These are phyloP conservation scores for Orius laevigatus DNA, from an alignment of 1,140 invertebrate genomes.

Conservation along the genomic window DNA sequence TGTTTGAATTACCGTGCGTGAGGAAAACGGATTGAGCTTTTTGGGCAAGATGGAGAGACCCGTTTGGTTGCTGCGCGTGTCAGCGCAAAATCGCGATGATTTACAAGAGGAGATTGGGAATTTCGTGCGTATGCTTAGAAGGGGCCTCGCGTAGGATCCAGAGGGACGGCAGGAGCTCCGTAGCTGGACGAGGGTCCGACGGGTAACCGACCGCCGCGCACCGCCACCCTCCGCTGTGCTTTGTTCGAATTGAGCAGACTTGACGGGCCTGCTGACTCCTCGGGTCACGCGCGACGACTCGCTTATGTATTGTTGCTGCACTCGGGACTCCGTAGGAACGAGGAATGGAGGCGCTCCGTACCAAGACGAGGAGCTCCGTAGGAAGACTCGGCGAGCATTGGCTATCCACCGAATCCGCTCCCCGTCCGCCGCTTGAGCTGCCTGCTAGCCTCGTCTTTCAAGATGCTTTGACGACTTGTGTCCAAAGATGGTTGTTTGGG, in stretches of 20 bases:
- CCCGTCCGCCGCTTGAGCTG: constrained; percentile 27
- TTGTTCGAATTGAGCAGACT: constrained; percentile 51
- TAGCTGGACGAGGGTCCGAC: constrained; percentile 38
- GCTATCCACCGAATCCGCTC: constrained; percentile 27
- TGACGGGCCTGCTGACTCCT: constrained; percentile 56
- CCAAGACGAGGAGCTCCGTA: constrained; percentile 29
- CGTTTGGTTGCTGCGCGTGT: too few relatives aligned
- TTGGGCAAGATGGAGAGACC: too few relatives aligned
- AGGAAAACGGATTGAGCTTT: too few relatives aligned
- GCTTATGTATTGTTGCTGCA: constrained; percentile 28
- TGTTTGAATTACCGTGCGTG: too few relatives aligned
- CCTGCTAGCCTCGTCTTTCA: constrained; percentile 56
- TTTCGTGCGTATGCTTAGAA: constrained; percentile 14
- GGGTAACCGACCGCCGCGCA: constrained; percentile 27
- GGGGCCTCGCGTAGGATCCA: constrained; percentile 41
- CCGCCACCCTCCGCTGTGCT: constrained; percentile 28
- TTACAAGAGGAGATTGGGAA: too few relatives aligned
- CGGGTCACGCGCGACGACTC: constrained; percentile 58
- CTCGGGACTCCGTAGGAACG: constrained; percentile 32
- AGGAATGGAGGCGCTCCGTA: constrained; percentile 35
- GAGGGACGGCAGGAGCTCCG: constrained; percentile 34
- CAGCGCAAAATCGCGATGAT: too few relatives aligned
- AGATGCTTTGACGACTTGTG: constrained; percentile 60
- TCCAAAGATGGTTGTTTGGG: too few relatives aligned
- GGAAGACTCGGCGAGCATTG: constrained; percentile 26